A percentile compares a stretch with the other conserved stretches of the same genome.
phyloP scores from a whole-genome alignment of 2,113 vertebrate species.

The Casuarius casuarius region DNA sequence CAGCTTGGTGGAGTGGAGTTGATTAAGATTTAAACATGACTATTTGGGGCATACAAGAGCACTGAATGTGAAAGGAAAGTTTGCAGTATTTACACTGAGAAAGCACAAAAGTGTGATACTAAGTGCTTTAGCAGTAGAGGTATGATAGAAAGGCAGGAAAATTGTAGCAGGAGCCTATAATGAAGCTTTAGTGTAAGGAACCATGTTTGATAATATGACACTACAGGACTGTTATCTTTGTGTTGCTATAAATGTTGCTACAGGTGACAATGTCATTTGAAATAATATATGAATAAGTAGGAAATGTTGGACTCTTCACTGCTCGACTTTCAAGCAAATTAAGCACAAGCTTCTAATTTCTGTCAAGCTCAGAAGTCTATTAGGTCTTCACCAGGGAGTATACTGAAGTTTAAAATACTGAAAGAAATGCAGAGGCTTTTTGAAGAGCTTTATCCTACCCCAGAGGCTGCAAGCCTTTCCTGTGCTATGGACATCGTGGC shows the following conservation, averaged over 20 bases:
- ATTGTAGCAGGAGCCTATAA: too few species aligned
- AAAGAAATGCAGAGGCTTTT: constrained; percentile 41
- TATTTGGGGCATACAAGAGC: too few species aligned
- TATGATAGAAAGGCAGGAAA: too few species aligned
- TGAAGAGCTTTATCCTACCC: not conserved
- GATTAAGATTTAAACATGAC: too few species aligned
- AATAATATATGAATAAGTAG: not conserved
- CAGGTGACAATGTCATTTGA: not conserved
- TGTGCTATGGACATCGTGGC: not conserved
- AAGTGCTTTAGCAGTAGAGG: too few species aligned
- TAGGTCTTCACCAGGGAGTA: constrained; percentile 42
- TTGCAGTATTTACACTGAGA: too few species aligned
- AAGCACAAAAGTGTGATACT: too few species aligned
- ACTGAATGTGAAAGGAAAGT: too few species aligned
- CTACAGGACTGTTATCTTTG: too few species aligned
- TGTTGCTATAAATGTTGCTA: not conserved
- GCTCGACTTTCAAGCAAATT: not conserved
- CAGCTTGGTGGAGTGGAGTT: too few species aligned
- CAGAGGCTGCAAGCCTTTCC: not conserved
- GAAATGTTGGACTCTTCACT: not conserved
- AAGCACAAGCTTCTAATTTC: not conserved
- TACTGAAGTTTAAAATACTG: constrained; percentile 21
- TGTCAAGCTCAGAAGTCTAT: constrained; percentile 35
- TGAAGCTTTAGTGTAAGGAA: too few species aligned
- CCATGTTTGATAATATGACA: too few species aligned